Evolutionary conservation across 2,888 invertebrate species (phyloP), one percentile per base, ranked within the genome.

Genomic region (Ptilodon capucinus): DNA sequence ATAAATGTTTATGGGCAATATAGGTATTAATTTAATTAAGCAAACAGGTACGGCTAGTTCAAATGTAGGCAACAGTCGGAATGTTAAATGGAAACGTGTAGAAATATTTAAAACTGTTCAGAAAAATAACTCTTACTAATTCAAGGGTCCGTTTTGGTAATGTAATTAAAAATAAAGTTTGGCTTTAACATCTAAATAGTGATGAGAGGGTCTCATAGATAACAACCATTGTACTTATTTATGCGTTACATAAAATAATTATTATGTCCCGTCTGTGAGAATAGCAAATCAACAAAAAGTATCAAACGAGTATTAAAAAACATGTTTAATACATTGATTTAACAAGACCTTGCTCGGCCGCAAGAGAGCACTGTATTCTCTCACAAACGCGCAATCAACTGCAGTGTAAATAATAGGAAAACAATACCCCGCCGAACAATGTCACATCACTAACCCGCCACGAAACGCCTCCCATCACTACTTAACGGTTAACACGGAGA

Each of bases 221-320:
- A n/a, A 52, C 58, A 54, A 47, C 48, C 42, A 48, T 57, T 62
- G 46, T 48, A 58, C 69, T 68, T 69, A 68, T 52, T 18, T 16
- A 38, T 38, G 28, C 11, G 35, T n/a, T 35, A 17, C 17, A 35
- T 17, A 16, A 11, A 35, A 16, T 17, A 17, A n/a, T n/a, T 16
- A 17, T 16, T 35, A 16, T 35, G 28, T 28, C 1, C n/a, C 28
- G 14, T 32, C 14, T 35, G 11, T 16, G 35, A 35, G 17, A 35
- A 35, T 35, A 35, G 17, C 11, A 17, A 35, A 9, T 17, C 4
- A n/a, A 28, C 28, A 28, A 11, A 28, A 4, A 1, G n/a, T 28
- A 28, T 0, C 11, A n/a, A 4, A 28, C 28, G 4, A 28, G 28
- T n/a, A 4, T 3, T n/a, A 28, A 28, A 28, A 28, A n/a, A n/a